Evolutionary conservation across 1,140 invertebrate genomes (phyloP), one percentile per base, ranked within the genome.

Genomic region (Antheraea pernyi): DNA sequence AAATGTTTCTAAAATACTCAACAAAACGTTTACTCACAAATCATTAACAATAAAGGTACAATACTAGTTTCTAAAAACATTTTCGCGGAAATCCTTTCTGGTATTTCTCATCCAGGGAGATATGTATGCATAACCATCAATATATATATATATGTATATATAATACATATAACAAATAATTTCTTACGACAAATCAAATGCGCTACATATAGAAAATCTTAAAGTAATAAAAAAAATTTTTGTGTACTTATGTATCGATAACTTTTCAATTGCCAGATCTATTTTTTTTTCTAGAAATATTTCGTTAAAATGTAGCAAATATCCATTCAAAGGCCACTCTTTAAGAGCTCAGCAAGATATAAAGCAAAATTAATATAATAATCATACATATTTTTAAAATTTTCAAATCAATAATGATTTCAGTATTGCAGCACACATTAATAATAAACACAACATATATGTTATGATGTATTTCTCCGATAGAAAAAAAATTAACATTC

Each of bases 381-480:
- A 75, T 74, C 70, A 80, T 82, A 80, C 71, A 80, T 80, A 77
- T 80, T 68, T 76, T 30, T 22, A 4, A 74, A 72, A 9, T 67
- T 77, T 71, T 67, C 77, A 82, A 78, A 79, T 77, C 76, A 78
- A 78, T 80, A 78, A 84, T 84, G 73, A 85, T 83, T 81, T 83
- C 80, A 69, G 79, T 81, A 80, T 80, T 81, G 80, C 84, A 85
- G 83, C 85, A 85, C 86, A 86, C 83, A 84, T 72, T 86, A 85
- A 83, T 65, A 80, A 83, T 81, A 88, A 77, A 75, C 76, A 84
- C 77, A 79, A 82, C 66, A 75, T 74, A 30, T 70, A 69, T 78
- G 63, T 76, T 76, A 71, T 67, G 64, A 53, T 84, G 78, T 83
- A 80, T 81, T 87, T 86, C 77, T 82, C 81, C 81, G 81, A 85